A percentile compares a stretch with the other conserved stretches of the same genome.
These are phyloP conservation scores for Phenacoccus solenopsis DNA, from an alignment of 1,140 invertebrate species.

Conservation along the genomic window DNA sequence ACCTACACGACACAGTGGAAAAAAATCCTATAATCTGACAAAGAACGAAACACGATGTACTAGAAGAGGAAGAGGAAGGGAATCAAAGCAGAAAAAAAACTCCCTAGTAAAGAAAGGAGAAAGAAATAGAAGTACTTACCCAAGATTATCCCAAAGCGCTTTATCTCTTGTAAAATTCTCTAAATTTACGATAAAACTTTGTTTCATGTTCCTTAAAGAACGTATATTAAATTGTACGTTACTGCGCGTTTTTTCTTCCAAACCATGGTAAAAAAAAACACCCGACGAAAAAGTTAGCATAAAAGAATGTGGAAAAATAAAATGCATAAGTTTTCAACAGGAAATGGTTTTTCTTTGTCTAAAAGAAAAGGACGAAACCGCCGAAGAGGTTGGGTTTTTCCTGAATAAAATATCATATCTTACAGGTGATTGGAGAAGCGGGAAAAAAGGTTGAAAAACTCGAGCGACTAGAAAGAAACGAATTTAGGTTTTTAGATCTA, in stretches of 20 bases:
- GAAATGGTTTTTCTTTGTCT: too few species aligned
- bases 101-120: background rate
- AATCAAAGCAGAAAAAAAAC: background rate
- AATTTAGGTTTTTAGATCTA: too few species aligned
- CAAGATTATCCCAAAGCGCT: background rate
- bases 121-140: constrained; percentile 2
- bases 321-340: background rate
- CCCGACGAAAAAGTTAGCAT: background rate
- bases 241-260: background rate
- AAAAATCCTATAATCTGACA: background rate
- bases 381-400: background rate
- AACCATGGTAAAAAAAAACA: background rate
- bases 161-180: constrained; percentile 2
- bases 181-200: constrained; percentile 3
- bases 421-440: too few species aligned
- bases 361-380: background rate
- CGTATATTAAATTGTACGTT: constrained; percentile 2
- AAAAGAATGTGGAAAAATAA: background rate
- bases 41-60: background rate
- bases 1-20: background rate
- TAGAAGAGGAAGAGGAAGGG: background rate
- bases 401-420: background rate
- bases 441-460: too few species aligned
- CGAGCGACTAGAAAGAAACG: too few species aligned
- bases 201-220: background rate